These are phyloP conservation scores for Cosmorhoe ocellata DNA, from an alignment of 2,888 invertebrate genomes.

Conservation along the genomic window DNA sequence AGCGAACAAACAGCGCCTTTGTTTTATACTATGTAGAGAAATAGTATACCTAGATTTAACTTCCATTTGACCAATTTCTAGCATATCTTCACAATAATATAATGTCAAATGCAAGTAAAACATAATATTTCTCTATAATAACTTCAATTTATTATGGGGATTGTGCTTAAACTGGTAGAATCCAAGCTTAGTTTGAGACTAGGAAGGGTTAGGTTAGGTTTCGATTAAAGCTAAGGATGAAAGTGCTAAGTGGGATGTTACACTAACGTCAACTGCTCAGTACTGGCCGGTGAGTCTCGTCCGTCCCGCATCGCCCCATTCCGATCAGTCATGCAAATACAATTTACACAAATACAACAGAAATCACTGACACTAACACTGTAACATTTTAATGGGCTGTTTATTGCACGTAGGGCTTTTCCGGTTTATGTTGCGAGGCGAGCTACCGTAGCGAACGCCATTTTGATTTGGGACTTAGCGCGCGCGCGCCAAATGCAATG, in stretches of 20 bases:
- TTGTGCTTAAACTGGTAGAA: too few relatives aligned
- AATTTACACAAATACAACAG: slow-evolving; percentile 24
- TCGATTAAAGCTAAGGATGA: slow-evolving; percentile 1
- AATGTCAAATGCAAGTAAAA: too few relatives aligned
- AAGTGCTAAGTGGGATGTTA: background rate
- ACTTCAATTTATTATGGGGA: too few relatives aligned
- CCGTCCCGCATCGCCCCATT: slow-evolving; percentile 72
- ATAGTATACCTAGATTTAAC: too few relatives aligned
- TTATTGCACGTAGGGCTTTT: slow-evolving; percentile 45
- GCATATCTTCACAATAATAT: too few relatives aligned
- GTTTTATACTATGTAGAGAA: too few relatives aligned
- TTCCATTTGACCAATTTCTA: too few relatives aligned
- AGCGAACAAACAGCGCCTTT: too few relatives aligned
- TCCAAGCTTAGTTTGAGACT: too few relatives aligned
- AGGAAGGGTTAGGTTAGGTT: background rate
- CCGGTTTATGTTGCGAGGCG: slow-evolving; percentile 62
- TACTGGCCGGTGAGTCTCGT: slow-evolving; percentile 76
- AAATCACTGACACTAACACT: slow-evolving; percentile 64
- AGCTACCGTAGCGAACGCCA: slow-evolving; percentile 70
- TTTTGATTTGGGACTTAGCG: slow-evolving; percentile 68
- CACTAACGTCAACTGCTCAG: slow-evolving; percentile 78
- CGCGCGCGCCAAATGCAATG: slow-evolving; percentile 73
- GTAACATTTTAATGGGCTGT: slow-evolving; percentile 61
- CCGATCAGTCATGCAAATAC: slow-evolving; percentile 71
- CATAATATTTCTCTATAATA: too few relatives aligned